Percentiles rank a stretch among this genome's conserved stretches.
phyloP scores from a whole-genome alignment of 2,888 invertebrate genomes.

The Cactoblastis cactorum region DNA sequence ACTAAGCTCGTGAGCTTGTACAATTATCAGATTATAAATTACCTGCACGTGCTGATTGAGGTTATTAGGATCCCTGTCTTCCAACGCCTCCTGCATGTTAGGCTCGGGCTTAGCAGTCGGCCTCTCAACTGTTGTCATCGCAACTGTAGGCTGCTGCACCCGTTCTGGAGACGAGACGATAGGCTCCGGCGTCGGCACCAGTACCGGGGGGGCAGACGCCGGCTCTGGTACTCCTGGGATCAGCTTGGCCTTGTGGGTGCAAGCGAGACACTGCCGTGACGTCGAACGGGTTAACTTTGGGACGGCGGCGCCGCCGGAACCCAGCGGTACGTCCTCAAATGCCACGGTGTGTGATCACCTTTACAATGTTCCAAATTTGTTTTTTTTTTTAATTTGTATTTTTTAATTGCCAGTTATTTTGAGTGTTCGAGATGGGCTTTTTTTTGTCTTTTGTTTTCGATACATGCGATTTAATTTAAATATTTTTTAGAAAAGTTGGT shows the following conservation, averaged over 20 bases:
- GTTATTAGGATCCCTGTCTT: slow-evolving; percentile 85
- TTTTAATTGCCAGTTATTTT: neutral
- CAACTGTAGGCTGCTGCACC: slow-evolving; percentile 20
- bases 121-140: slow-evolving; percentile 24
- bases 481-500: no score
- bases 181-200: slow-evolving; percentile 20
- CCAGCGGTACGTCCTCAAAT: slow-evolving; percentile 52
- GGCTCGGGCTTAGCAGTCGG: slow-evolving; percentile 61
- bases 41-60: slow-evolving; percentile 86
- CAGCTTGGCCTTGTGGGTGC: slow-evolving; percentile 48
- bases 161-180: slow-evolving; percentile 11
- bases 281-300: slow-evolving; percentile 36
- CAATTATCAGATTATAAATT: slow-evolving; percentile 19
- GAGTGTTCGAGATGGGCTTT: neutral
- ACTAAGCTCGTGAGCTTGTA: neutral
- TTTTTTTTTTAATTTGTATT: neutral
- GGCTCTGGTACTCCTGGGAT: slow-evolving; percentile 44
- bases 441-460: neutral
- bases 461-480: no score
- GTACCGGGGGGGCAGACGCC: slow-evolving; percentile 34
- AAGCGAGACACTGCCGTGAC: slow-evolving; percentile 54
- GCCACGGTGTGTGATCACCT: slow-evolving; percentile 42
- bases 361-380: slow-evolving; percentile 16
- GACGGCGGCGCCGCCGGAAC: slow-evolving; percentile 51
- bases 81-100: slow-evolving; percentile 74